Percentiles rank a stretch among this genome's conserved stretches.
Evolutionary conservation across 2,113 vertebrate genomes (phyloP).

Genomic region (Paedocypris sp.): DNA sequence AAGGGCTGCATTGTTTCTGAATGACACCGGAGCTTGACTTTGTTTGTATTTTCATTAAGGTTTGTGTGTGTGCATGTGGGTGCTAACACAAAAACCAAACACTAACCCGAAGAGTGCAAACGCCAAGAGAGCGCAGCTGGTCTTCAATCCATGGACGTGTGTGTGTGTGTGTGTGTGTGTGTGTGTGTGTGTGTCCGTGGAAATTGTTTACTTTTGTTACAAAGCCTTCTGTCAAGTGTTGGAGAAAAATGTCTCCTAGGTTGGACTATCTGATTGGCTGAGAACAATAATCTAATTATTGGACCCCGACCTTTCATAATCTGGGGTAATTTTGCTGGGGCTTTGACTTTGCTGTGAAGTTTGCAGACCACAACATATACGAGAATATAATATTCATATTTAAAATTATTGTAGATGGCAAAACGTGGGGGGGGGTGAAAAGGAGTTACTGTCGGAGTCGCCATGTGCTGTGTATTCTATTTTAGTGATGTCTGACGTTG

Average conservation of each 20-base stretch:
- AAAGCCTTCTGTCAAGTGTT: neutral
- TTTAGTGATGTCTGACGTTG: too few relatives aligned
- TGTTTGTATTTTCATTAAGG: neutral
- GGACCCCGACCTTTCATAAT: too few relatives aligned
- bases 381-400: too few relatives aligned
- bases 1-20: neutral
- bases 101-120: slow-evolving; percentile 4
- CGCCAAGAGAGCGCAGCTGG: slow-evolving; percentile 5
- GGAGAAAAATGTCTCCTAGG: neutral
- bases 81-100: neutral
- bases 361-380: too few relatives aligned
- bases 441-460: too few relatives aligned
- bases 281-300: too few relatives aligned
- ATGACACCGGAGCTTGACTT: neutral
- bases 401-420: too few relatives aligned
- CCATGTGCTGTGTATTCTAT: too few relatives aligned
- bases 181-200: neutral
- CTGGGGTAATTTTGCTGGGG: too few relatives aligned
- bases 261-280: too few relatives aligned
- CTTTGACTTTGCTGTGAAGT: too few relatives aligned
- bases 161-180: neutral
- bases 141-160: neutral
- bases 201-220: slow-evolving; percentile 3
- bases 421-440: too few relatives aligned
- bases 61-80: neutral